phyloP scores from a whole-genome alignment of 1,140 invertebrate genomes.

The roundworm (Caenorhabditis elegans) region DNA sequence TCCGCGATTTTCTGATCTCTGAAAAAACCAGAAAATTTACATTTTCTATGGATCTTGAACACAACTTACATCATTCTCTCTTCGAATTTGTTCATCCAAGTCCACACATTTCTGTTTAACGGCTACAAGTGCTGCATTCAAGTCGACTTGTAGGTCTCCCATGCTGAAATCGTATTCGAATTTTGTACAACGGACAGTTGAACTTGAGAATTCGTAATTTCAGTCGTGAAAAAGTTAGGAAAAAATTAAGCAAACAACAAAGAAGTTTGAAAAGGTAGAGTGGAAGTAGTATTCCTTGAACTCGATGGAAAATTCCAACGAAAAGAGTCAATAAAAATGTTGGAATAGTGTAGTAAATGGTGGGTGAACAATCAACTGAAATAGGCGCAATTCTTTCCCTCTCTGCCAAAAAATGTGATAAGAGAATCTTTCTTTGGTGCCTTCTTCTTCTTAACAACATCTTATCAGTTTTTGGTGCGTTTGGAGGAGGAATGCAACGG shows the following conservation, averaged over 20 bases:
- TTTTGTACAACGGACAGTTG: too few species aligned
- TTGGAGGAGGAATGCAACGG: conserved; percentile 21
- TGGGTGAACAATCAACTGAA: conserved; percentile 11
- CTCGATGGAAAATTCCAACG: not conserved
- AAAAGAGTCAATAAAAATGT: not conserved
- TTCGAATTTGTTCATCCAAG: conserved; percentile 2
- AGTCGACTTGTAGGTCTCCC: conserved; percentile 14
- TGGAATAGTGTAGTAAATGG: not conserved
- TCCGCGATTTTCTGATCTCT: conserved; percentile 9
- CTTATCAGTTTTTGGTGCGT: conserved; percentile 4
- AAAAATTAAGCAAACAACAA: not conserved
- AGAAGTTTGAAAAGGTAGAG: not conserved
- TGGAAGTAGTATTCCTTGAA: too few species aligned
- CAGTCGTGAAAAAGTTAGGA: not conserved
- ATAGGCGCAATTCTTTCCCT: conserved; percentile 1
- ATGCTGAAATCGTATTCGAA: too few species aligned
- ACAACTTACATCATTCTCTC: not conserved
- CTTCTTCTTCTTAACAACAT: not conserved
- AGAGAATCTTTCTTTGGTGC: not conserved
- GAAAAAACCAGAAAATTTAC: not conserved
- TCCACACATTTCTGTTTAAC: conserved; percentile 30
- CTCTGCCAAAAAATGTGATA: not conserved
- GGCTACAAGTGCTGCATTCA: not conserved
- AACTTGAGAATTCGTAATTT: too few species aligned
- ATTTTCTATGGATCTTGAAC: too few species aligned